A percentile compares a stretch with the other conserved stretches of the same genome.
Conservation (phyloP, 2,888 invertebrate genomes). For the Catocala fraxini region DNA sequence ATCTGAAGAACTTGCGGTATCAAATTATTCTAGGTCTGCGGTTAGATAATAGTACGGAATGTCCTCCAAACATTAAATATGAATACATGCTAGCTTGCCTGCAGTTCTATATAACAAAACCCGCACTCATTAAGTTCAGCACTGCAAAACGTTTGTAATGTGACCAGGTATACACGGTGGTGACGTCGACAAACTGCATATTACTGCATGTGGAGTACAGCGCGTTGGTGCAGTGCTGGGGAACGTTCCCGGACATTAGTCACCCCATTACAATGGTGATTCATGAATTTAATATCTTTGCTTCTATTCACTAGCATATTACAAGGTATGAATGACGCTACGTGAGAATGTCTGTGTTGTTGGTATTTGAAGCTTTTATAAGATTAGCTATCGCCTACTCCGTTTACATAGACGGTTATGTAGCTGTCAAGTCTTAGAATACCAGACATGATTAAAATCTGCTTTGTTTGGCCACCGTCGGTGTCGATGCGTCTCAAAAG, state of each 20-base stretch:
- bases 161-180: conserved; percentile 78
- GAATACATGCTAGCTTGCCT: no score
- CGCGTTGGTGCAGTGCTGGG: conserved; percentile 79
- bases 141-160: conserved; percentile 38
- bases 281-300: conserved; percentile 65
- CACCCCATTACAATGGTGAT: conserved; percentile 75
- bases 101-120: neutral
- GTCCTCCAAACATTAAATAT: no score
- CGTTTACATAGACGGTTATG: no score
- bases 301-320: conserved; percentile 7
- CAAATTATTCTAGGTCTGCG: no score
- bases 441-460: no score
- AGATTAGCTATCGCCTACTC: no score
- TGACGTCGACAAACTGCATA: conserved; percentile 85
- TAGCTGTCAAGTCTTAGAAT: no score
- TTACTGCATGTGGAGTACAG: conserved; percentile 82
- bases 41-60: no score
- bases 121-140: conserved; percentile 9
- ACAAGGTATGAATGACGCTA: conserved; percentile 23
- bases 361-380: no score
- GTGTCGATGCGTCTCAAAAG: no score
- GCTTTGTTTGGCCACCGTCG: no score
- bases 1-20: no score
- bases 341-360: neutral
- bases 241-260: conserved; percentile 82